Percentiles rank a stretch among this genome's conserved stretches.
Evolutionary conservation across 1,140 invertebrate genomes (phyloP).

Genomic region (Brachionus sp.): DNA sequence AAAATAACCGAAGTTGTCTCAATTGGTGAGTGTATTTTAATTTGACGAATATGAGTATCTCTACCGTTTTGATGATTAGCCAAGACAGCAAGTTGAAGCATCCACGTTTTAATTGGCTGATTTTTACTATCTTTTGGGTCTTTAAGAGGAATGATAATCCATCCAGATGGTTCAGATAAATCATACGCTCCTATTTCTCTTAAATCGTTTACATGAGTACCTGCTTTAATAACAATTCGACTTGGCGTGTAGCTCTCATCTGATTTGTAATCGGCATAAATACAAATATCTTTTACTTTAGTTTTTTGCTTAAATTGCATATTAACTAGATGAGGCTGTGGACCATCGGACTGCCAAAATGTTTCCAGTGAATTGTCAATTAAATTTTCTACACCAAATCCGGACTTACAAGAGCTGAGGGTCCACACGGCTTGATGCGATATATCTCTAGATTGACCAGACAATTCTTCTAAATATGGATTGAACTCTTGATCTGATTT

Average conservation of each 20-base stretch:
- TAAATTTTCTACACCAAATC: slow-evolving; percentile 94
- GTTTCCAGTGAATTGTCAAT: slow-evolving; percentile 90
- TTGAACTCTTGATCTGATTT: slow-evolving; percentile 31
- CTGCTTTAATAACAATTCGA: slow-evolving; percentile 84
- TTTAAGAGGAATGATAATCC: slow-evolving; percentile 80
- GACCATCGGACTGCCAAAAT: slow-evolving; percentile 99
- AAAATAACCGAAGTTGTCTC: slow-evolving; percentile 43
- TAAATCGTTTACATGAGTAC: slow-evolving; percentile 95
- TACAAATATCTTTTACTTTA: slow-evolving; percentile 86
- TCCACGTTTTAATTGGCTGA: slow-evolving; percentile 47
- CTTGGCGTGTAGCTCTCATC: slow-evolving; percentile 96
- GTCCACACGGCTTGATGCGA: slow-evolving; percentile 88
- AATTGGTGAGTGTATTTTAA: slow-evolving; percentile 78
- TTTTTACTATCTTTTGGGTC: slow-evolving; percentile 41
- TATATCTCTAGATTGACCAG: slow-evolving; percentile 38
- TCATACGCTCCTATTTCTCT: slow-evolving; percentile 92
- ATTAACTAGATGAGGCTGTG: slow-evolving; percentile 92
- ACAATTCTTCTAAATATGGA: slow-evolving; percentile 33
- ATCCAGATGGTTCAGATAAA: slow-evolving; percentile 86
- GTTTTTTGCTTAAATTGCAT: slow-evolving; percentile 95
- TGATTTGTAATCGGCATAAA: slow-evolving; percentile 94
- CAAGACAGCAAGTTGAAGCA: slow-evolving; percentile 62
- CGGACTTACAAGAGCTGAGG: slow-evolving; percentile 95
- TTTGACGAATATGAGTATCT: slow-evolving; percentile 94
- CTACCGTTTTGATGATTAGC: slow-evolving; percentile 97